Conservation (phyloP, 2,113 vertebrate genomes). For the Oenanthe melanoleuca region DNA sequence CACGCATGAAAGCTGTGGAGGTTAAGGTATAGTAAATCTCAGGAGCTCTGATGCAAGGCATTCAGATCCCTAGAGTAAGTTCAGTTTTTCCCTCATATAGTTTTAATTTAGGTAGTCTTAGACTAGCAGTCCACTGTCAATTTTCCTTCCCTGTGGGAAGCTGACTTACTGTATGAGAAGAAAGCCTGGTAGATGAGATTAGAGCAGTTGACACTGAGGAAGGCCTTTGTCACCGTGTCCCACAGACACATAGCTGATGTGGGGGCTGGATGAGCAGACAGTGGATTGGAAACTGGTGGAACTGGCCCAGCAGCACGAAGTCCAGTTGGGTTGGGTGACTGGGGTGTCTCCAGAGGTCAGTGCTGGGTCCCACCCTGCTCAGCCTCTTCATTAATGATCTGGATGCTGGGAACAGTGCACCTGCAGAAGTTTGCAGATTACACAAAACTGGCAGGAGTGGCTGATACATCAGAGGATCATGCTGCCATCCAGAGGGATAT, state of each 20-base stretch:
- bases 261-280: not conserved
- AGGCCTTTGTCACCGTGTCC: not conserved
- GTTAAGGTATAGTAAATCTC: not conserved
- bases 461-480: not conserved
- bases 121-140: not conserved
- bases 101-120: not conserved
- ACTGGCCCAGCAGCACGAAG: not conserved
- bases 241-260: rapidly evolving
- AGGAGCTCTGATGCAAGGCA: not conserved
- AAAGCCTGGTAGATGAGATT: not conserved
- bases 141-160: not conserved
- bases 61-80: not conserved
- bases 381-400: not conserved
- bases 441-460: not conserved
- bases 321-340: not conserved
- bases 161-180: not conserved
- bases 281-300: not conserved
- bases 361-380: not conserved
- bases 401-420: not conserved
- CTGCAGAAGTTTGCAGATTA: not conserved
- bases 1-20: not conserved
- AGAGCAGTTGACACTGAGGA: not conserved
- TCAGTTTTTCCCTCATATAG: not conserved
- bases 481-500: not conserved
- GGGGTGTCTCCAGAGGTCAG: not conserved